A percentile compares a stretch with the other conserved stretches of the same genome.
phyloP scores from a whole-genome alignment of 2,113 vertebrate species.

The Labeo catla region DNA sequence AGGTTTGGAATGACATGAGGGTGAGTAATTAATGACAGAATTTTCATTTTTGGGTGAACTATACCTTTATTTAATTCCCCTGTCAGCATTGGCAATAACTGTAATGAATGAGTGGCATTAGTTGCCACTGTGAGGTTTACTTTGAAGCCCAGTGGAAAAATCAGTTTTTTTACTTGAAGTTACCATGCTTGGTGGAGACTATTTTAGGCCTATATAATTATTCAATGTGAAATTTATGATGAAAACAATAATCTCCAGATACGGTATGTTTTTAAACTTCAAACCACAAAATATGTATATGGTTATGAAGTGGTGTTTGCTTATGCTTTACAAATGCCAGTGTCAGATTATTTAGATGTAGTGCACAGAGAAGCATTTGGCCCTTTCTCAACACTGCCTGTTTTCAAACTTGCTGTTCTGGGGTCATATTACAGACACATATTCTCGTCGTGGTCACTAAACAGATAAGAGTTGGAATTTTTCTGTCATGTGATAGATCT shows the following conservation, averaged over 20 bases:
- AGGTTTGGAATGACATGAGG: no score
- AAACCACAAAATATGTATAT: neutral
- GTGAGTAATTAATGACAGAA: no score
- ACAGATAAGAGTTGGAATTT: neutral
- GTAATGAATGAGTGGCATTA: constrained; percentile 14
- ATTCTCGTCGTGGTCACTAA: neutral
- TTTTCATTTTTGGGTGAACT: no score
- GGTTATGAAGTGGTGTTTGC: neutral
- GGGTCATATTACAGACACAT: neutral
- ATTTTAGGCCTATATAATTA: constrained; percentile 8
- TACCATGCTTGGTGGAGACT: constrained; percentile 5
- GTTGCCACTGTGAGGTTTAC: neutral
- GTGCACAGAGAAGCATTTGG: constrained; percentile 7
- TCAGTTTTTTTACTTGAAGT: neutral
- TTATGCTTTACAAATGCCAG: neutral
- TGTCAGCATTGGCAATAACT: neutral
- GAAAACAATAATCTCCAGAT: neutral
- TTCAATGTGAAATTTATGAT: neutral
- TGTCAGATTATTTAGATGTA: neutral
- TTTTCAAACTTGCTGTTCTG: neutral
- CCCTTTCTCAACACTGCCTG: neutral
- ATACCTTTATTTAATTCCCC: neutral
- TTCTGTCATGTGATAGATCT: neutral
- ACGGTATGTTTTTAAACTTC: neutral
- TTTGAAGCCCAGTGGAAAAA: neutral